A percentile compares a stretch with the other conserved stretches of the same genome.
Evolutionary conservation across 2,797 vertebrate genomes (phyloP).

Genomic region (Emys orbicularis): DNA sequence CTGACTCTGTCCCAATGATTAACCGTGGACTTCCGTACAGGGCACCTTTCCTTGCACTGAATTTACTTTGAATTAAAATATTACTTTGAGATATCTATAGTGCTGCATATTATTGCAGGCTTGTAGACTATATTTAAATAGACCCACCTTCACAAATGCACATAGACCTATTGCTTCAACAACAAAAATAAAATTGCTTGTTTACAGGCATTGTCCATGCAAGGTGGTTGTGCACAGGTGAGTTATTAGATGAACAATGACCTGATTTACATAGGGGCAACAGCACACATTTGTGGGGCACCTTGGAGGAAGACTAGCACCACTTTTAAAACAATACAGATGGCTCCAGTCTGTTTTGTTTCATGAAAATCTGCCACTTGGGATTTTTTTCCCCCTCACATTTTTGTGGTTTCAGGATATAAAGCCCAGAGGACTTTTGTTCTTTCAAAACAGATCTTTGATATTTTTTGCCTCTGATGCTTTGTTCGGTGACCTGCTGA

Average conservation of each 20-base stretch:
- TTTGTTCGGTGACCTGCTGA: not conserved
- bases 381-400: fast-evolving
- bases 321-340: not conserved
- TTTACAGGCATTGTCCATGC: fast-evolving
- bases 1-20: constrained; percentile 52
- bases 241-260: not conserved
- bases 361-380: not conserved
- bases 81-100: not conserved
- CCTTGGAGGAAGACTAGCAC: fast-evolving
- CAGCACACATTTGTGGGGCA: not conserved
- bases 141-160: not conserved
- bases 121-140: not conserved
- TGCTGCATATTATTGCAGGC: not conserved
- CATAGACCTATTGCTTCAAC: not conserved
- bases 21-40: constrained; percentile 13
- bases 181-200: not conserved
- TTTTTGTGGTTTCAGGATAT: not conserved
- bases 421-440: not conserved
- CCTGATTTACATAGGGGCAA: not conserved
- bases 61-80: constrained; percentile 54
- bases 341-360: not conserved
- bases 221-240: not conserved
- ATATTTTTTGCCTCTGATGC: not conserved
- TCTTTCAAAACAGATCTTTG: not conserved
- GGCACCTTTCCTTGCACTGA: constrained; percentile 19